Evolutionary conservation across 2,113 vertebrate species (phyloP).

Genomic region (Taurulus bubalis): DNA sequence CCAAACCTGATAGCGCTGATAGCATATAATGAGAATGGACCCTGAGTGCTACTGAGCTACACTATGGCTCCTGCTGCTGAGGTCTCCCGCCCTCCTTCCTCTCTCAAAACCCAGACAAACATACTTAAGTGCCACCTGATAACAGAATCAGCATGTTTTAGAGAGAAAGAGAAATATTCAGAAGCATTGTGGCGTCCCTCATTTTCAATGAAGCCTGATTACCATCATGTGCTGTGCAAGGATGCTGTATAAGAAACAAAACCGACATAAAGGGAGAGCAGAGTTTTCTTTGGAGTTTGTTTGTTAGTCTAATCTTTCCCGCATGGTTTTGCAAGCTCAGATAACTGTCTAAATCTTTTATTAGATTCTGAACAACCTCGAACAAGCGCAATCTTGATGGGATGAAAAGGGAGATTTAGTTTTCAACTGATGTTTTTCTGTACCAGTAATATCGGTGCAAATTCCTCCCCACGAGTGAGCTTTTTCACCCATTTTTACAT

Average conservation of each 20-base stretch:
- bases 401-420: constrained; percentile 51
- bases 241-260: constrained; percentile 36
- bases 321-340: constrained; percentile 48
- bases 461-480: constrained; percentile 53
- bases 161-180: constrained; percentile 36
- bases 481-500: constrained; percentile 41
- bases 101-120: neutral
- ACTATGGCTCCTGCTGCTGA: constrained; percentile 13
- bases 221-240: constrained; percentile 32
- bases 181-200: neutral
- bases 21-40: constrained; percentile 63
- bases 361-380: constrained; percentile 46
- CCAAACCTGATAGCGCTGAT: constrained; percentile 64
- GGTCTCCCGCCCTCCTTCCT: neutral
- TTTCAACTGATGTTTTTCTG: constrained; percentile 28
- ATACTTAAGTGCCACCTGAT: neutral
- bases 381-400: constrained; percentile 45
- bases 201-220: constrained; percentile 35
- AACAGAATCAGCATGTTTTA: constrained; percentile 19
- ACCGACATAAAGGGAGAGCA: constrained; percentile 37
- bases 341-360: constrained; percentile 65
- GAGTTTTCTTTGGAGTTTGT: constrained; percentile 58
- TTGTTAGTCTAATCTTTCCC: constrained; percentile 64
- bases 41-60: constrained; percentile 1
- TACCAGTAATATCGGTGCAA: constrained; percentile 20